These are phyloP conservation scores for Parasteatoda lunata DNA, from an alignment of 2,888 invertebrate species.

Conservation along the genomic window DNA sequence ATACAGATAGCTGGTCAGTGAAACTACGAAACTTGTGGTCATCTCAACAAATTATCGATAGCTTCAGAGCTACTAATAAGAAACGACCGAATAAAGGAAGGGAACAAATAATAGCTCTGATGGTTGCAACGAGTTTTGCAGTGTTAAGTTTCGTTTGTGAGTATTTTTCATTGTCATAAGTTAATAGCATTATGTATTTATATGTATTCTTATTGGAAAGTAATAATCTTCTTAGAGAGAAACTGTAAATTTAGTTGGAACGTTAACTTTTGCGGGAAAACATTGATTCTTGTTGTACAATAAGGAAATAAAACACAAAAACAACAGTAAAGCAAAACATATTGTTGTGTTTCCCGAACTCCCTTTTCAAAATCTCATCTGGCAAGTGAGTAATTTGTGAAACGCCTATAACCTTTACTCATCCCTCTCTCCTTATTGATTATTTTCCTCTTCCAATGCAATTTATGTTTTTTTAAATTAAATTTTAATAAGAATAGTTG, in stretches of 20 bases:
- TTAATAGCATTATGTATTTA: not conserved
- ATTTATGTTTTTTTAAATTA: no score
- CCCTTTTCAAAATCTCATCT: no score
- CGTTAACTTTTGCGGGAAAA: no score
- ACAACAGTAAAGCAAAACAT: no score
- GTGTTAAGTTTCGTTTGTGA: constrained; percentile 42
- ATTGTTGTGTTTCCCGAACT: no score
- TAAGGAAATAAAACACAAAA: no score
- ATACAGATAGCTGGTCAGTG: constrained; percentile 10
- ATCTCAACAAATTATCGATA: constrained; percentile 8
- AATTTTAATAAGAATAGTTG: no score
- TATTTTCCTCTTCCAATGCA: no score
- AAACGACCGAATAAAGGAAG: constrained; percentile 46
- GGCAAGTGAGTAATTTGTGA: no score
- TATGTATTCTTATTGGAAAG: not conserved
- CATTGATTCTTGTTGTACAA: no score
- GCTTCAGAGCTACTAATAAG: constrained; percentile 31
- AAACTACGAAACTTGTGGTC: constrained; percentile 42
- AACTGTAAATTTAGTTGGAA: not conserved
- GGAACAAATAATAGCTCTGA: constrained; percentile 48
- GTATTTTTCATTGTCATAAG: not conserved
- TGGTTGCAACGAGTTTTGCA: constrained; percentile 33
- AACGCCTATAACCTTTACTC: no score
- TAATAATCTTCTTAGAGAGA: not conserved
- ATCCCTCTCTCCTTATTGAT: no score